A percentile compares a stretch with the other conserved stretches of the same genome.
Conservation (phyloP, 2,113 vertebrate genomes). For the Lophura nycthemera region DNA sequence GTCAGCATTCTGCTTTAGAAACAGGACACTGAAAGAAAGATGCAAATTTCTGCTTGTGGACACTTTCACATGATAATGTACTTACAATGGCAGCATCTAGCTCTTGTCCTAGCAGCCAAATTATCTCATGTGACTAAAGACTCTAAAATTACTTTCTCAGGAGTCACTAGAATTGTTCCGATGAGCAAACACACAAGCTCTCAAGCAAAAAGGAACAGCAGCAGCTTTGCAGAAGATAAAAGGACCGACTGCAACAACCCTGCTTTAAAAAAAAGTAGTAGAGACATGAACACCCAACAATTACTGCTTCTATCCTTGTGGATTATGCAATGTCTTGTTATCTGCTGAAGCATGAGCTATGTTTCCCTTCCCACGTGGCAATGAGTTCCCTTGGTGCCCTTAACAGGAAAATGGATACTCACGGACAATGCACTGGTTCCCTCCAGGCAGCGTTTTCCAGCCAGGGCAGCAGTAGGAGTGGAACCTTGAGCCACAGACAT, state of each 20-base stretch:
- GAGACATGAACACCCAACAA: neutral
- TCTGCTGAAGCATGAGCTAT: neutral
- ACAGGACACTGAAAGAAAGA: neutral
- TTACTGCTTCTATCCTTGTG: neutral
- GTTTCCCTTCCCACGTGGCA: neutral
- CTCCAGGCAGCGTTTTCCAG: slow-evolving; percentile 96
- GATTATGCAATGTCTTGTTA: neutral
- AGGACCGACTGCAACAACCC: neutral
- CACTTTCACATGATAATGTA: too few species aligned
- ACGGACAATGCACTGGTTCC: slow-evolving; percentile 99
- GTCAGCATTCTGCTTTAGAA: neutral
- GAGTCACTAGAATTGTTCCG: neutral
- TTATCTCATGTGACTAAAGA: neutral
- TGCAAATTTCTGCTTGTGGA: neutral
- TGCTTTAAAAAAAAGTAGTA: neutral
- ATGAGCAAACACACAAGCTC: neutral
- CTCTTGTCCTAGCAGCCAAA: neutral
- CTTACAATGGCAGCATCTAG: neutral
- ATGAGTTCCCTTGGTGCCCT: neutral
- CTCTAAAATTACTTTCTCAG: neutral
- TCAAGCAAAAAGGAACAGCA: neutral
- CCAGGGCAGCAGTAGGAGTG: slow-evolving; percentile 98
- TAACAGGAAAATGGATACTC: slow-evolving; percentile 76
- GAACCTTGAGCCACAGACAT: slow-evolving; percentile 97
- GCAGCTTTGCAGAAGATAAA: neutral